phyloP scores from a whole-genome alignment of 2,888 invertebrate genomes.

The Diadegma fenestrale region DNA sequence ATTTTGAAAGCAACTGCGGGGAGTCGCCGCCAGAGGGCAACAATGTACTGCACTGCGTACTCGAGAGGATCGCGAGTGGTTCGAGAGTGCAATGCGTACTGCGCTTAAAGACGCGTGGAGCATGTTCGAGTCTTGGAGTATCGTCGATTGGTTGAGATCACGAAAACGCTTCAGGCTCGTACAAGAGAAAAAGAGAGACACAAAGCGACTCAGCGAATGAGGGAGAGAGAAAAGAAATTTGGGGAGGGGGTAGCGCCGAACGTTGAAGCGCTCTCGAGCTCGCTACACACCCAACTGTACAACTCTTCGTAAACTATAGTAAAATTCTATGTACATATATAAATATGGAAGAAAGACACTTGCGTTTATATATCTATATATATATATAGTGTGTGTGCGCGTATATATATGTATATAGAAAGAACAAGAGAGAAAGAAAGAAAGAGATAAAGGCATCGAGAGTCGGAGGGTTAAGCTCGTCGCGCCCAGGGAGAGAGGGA shows the following conservation, averaged over 20 bases:
- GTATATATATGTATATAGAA: background rate
- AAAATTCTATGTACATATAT: conserved; percentile 31
- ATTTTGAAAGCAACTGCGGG: background rate
- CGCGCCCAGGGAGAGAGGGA: conserved; percentile 69
- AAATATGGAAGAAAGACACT: background rate
- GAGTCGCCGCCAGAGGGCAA: conserved; percentile 7
- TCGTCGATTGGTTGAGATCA: conserved; percentile 57
- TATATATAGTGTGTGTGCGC: background rate
- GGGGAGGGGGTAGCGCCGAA: conserved; percentile 56
- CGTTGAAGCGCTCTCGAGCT: conserved; percentile 37
- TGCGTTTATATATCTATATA: background rate
- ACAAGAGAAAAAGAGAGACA: background rate
- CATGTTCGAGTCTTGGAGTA: conserved; percentile 31
- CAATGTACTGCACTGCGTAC: background rate
- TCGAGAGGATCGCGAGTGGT: conserved; percentile 30
- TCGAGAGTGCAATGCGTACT: conserved; percentile 36
- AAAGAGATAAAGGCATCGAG: conserved; percentile 57
- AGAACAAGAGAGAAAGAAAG: conserved; percentile 45
- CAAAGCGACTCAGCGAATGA: background rate
- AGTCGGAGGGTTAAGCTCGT: conserved; percentile 63
- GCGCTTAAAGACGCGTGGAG: conserved; percentile 39
- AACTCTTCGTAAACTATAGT: conserved; percentile 52
- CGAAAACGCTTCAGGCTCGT: conserved; percentile 18
- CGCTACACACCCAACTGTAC: conserved; percentile 33
- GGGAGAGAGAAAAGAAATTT: background rate